A percentile compares a stretch with the other conserved stretches of the same genome.
Conservation (phyloP, 2,113 vertebrate genomes). For the Chinchilla lanigera region DNA sequence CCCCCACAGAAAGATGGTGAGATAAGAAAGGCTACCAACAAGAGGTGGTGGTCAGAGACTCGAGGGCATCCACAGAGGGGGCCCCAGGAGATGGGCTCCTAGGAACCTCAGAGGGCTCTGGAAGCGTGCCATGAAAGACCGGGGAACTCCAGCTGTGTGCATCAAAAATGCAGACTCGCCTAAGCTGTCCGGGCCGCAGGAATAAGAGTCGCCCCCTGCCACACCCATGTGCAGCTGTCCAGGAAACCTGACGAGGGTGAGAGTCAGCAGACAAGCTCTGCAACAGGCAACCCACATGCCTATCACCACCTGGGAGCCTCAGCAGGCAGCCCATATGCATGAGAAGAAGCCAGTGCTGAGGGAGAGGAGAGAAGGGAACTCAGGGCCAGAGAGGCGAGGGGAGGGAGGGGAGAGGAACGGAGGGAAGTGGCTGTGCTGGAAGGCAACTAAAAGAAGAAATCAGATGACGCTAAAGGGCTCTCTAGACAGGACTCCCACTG, state of each 20-base stretch:
- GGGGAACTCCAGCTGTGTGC: conserved; percentile 93
- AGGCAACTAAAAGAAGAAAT: background rate
- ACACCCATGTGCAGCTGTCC: fast-evolving
- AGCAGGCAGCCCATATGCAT: background rate
- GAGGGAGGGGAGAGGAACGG: background rate
- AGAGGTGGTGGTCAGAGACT: background rate
- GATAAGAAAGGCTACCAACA: background rate
- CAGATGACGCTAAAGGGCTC: background rate
- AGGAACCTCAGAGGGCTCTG: conserved; percentile 85
- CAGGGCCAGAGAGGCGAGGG: too few species aligned
- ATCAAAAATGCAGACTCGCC: conserved; percentile 92
- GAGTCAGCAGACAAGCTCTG: too few species aligned
- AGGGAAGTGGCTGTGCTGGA: background rate
- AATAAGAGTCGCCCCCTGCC: conserved; percentile 86
- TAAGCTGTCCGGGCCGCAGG: conserved; percentile 95
- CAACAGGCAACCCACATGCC: background rate
- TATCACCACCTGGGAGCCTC: background rate
- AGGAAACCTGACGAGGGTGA: background rate
- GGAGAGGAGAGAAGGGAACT: background rate
- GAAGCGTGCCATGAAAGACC: conserved; percentile 94
- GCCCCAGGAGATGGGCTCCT: conserved; percentile 91
- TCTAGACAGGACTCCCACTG: background rate
- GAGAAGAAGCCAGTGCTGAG: background rate
- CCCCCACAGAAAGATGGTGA: too few species aligned
- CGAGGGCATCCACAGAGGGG: background rate